phyloP scores from a whole-genome alignment of 2,888 invertebrate genomes.

The Ormyrus rosae region DNA sequence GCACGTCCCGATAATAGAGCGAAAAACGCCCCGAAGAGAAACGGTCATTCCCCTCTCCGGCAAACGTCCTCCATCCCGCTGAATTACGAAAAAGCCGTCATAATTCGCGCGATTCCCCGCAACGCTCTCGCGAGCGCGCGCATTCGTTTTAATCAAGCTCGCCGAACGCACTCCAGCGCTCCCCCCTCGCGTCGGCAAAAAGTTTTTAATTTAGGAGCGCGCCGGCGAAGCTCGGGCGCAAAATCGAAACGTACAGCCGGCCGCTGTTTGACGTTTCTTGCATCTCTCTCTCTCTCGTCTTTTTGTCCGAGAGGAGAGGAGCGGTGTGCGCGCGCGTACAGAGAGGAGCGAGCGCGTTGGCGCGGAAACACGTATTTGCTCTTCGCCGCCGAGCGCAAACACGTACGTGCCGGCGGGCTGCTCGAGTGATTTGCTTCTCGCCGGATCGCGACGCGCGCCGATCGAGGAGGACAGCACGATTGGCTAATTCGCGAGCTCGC shows the following conservation, averaged over 20 bases:
- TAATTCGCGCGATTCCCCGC: too few species aligned
- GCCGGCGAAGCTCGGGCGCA: not conserved
- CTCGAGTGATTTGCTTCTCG: not conserved
- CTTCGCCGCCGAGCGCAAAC: constrained; percentile 3
- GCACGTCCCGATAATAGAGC: too few species aligned
- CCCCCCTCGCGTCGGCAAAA: not conserved
- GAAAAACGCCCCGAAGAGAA: too few species aligned
- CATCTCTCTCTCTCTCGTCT: not conserved
- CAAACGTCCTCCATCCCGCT: too few species aligned
- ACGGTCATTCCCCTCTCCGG: not conserved
- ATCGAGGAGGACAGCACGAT: not conserved
- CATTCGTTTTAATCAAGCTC: constrained; percentile 35
- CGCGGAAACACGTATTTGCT: constrained; percentile 25
- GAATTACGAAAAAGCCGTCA: too few species aligned
- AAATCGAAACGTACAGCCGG: not conserved
- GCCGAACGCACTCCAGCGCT: not conserved
- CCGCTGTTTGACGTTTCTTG: constrained; percentile 6
- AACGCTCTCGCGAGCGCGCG: not conserved
- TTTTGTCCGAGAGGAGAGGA: not conserved
- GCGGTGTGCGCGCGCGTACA: not conserved
- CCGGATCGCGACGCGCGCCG: not conserved
- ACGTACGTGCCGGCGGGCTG: not conserved
- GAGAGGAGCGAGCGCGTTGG: not conserved
- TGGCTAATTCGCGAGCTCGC: constrained; percentile 16
- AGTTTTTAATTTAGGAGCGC: constrained; percentile 37